Evolutionary conservation across 1,140 invertebrate genomes (phyloP).

Genomic region (Trypoxylus dichotomus): DNA sequence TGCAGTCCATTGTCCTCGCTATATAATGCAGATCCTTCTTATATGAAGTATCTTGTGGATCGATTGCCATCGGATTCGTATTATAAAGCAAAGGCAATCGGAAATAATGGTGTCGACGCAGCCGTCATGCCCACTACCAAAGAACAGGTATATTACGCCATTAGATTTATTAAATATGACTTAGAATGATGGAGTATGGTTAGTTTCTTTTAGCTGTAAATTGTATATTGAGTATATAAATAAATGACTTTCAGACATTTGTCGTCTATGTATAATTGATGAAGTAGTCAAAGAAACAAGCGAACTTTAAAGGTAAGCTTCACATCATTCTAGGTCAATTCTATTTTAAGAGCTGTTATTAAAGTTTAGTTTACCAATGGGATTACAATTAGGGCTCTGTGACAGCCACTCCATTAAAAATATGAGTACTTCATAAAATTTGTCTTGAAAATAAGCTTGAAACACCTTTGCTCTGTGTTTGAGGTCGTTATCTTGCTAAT

Average conservation of each 20-base stretch:
- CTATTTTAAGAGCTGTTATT: too few species aligned
- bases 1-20: not conserved
- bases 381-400: too few species aligned
- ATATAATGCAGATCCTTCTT: not conserved
- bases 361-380: not conserved
- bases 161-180: conserved; percentile 5
- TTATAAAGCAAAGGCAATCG: not conserved
- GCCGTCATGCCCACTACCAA: not conserved
- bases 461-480: too few species aligned
- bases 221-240: not conserved
- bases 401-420: too few species aligned
- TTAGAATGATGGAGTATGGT: not conserved
- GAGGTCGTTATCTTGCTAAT: too few species aligned
- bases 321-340: not conserved
- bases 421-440: too few species aligned
- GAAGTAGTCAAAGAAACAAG: too few species aligned
- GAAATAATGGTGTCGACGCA: not conserved
- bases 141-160: conserved; percentile 11
- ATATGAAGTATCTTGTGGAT: conserved; percentile 4
- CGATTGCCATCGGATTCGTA: not conserved
- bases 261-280: too few species aligned
- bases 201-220: not conserved
- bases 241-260: not conserved
- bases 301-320: not conserved
- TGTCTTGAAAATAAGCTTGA: too few species aligned